A percentile compares a stretch with the other conserved stretches of the same genome.
These are phyloP conservation scores for Engystomops pustulosus DNA, from an alignment of 2,113 vertebrate species.

Conservation along the genomic window DNA sequence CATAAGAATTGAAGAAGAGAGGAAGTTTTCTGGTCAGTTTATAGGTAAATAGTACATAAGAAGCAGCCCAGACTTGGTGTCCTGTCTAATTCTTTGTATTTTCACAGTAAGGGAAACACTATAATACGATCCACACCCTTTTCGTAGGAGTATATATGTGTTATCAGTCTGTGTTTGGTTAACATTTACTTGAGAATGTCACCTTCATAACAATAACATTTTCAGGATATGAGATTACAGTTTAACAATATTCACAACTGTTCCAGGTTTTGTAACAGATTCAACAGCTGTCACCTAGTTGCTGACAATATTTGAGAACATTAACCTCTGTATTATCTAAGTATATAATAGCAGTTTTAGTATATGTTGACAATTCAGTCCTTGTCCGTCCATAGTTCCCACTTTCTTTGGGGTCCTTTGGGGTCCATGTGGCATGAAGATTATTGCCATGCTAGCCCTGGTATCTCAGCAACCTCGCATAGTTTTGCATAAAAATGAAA, in stretches of 20 bases:
- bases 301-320: not conserved
- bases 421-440: too few species aligned
- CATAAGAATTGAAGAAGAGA: constrained; percentile 39
- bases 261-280: not conserved
- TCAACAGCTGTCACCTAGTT: not conserved
- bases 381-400: too few species aligned
- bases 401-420: too few species aligned
- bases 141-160: not conserved
- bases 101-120: not conserved
- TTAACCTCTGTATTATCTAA: not conserved
- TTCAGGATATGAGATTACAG: not conserved
- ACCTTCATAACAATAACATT: not conserved
- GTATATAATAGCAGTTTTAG: not conserved
- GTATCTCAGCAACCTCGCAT: too few species aligned
- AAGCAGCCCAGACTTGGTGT: not conserved
- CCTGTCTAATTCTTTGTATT: not conserved
- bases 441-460: too few species aligned
- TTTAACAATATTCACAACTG: not conserved
- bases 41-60: not conserved
- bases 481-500: too few species aligned
- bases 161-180: not conserved
- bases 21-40: not conserved
- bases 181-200: not conserved
- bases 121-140: not conserved
- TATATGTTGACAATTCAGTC: not conserved